Evolutionary conservation across 2,797 vertebrate genomes (phyloP), one percentile per base, ranked within the genome.

Genomic region (Spea hammondii): DNA sequence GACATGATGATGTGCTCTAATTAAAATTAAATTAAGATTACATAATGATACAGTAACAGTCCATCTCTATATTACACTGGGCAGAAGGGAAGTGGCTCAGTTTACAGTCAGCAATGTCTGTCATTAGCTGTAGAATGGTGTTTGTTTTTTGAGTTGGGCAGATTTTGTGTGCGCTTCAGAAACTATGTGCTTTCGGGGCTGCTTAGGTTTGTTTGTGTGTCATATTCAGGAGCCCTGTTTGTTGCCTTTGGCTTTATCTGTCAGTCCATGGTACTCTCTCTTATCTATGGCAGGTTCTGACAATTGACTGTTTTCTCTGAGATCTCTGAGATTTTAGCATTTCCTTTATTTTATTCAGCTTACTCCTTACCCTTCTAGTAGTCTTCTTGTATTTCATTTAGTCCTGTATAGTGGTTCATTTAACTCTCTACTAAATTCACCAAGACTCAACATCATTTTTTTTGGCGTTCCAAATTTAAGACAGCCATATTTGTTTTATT

Each of bases 241-340:
- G 54, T 76, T 76, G 74, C 74, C 74, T 60, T 69, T 76, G 72
- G 72, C 55, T 65, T 46, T 76, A 44, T 68, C 66, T 62, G 74
- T 76, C 66, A 76, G 46, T 49, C 17, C 8, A 0, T 10, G 10
- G 9, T 48, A 32, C 10, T 8, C 57, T 54, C 46, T 69, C 57
- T 70, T 70, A 50, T 70, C 66, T 51, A 9, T 60, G 65, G 51
- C 65, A 76, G 53, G 54, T 47, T 76, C 70, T 71, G 53, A 71
- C 73, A 66, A 12, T 59, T 68, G 11, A 65, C 11, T 68, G 11
- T 59, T 10, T 68, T 68, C 65, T 49, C 46, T 32, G 32, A 32
- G 32, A 32, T 45, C 48, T 14, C 54, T 17, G 10, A 44, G 65
- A 46, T 76, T 69, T 60, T 59, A 51, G 13, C 44, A 9, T 54